Percentiles rank a stretch among this genome's conserved stretches.
Evolutionary conservation across 1,140 invertebrate species (phyloP).

Genomic region (Propsilocerus akamusi): DNA sequence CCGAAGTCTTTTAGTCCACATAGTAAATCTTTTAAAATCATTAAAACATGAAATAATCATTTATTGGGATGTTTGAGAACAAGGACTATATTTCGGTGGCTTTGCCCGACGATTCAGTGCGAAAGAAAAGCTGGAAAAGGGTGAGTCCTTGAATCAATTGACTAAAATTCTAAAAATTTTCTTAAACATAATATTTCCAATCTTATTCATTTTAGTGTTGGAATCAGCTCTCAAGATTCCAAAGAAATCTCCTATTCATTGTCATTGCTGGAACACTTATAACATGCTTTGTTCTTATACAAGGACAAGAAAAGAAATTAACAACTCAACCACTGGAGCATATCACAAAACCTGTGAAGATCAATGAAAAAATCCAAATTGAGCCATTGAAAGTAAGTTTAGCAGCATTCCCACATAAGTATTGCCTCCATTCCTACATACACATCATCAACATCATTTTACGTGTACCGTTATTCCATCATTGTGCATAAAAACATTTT

Average conservation of each 20-base stretch:
- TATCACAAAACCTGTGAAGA: slow-evolving; percentile 2
- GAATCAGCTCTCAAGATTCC: slow-evolving; percentile 69
- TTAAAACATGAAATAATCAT: too few relatives aligned
- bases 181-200: neutral
- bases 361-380: slow-evolving; percentile 12
- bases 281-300: slow-evolving; percentile 14
- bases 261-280: slow-evolving; percentile 18
- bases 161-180: neutral
- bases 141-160: neutral
- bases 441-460: neutral
- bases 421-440: neutral
- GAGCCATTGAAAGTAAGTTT: slow-evolving; percentile 8
- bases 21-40: too few relatives aligned
- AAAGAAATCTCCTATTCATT: slow-evolving; percentile 50
- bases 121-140: neutral
- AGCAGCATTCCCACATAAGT: neutral
- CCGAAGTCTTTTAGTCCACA: too few relatives aligned
- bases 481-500: neutral
- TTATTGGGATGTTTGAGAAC: slow-evolving; percentile 3
- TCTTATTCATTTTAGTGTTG: slow-evolving; percentile 25
- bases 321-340: slow-evolving; percentile 8
- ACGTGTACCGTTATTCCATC: neutral
- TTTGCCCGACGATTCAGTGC: neutral
- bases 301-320: slow-evolving; percentile 15
- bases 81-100: neutral